These are phyloP conservation scores for Etheostoma cragini DNA, from an alignment of 2,113 vertebrate genomes.

Conservation along the genomic window DNA sequence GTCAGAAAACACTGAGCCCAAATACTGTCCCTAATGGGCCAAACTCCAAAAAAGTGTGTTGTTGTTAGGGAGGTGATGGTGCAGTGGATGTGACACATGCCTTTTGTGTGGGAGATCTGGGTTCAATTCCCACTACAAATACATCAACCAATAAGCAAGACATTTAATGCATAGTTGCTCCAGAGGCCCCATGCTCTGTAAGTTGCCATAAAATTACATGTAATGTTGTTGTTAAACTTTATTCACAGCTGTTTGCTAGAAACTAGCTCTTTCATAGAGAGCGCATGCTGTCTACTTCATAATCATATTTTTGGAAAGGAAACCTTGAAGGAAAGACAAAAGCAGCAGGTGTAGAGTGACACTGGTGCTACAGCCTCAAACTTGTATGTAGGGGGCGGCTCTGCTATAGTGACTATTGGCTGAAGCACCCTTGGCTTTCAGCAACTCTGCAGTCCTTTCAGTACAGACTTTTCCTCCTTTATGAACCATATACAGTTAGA, in stretches of 20 bases:
- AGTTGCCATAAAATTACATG: too few relatives aligned
- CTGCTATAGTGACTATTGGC: background rate
- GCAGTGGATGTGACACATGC: too few relatives aligned
- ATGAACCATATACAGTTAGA: conserved; percentile 39
- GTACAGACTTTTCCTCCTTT: conserved; percentile 29
- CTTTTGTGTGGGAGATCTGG: too few relatives aligned
- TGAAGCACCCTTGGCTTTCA: background rate
- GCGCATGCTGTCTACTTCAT: background rate
- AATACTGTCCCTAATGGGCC: background rate
- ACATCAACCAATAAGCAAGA: too few relatives aligned
- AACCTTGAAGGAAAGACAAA: background rate
- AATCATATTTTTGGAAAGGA: background rate
- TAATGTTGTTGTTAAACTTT: background rate
- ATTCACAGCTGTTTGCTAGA: background rate
- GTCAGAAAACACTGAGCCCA: background rate
- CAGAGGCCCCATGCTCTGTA: too few relatives aligned
- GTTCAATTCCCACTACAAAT: too few relatives aligned
- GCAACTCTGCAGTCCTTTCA: background rate
- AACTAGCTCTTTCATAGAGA: background rate
- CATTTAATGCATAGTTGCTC: too few relatives aligned
- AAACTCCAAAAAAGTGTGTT: too few relatives aligned
- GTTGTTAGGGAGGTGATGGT: too few relatives aligned
- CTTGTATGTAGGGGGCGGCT: background rate
- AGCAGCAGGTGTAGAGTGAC: background rate
- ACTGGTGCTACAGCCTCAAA: background rate